Percentiles rank a stretch among this genome's conserved stretches.
phyloP scores from a whole-genome alignment of 2,113 vertebrate genomes.

The Gila orcuttii region DNA sequence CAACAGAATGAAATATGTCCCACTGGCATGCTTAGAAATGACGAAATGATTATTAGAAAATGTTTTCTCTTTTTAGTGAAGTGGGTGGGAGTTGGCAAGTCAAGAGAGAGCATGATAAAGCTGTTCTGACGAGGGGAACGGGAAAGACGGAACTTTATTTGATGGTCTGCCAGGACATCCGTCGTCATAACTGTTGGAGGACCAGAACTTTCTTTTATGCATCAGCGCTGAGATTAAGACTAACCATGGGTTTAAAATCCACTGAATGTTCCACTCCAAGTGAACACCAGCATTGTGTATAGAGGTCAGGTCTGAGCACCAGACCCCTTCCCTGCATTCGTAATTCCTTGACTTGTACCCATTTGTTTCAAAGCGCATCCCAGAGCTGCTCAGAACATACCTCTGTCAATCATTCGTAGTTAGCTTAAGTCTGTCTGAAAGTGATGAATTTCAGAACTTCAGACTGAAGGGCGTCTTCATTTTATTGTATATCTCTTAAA shows the following conservation, averaged over 20 bases:
- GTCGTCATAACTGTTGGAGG: not conserved
- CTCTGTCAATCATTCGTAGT: not conserved
- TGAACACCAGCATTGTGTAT: conserved; percentile 49
- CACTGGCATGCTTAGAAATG: not conserved
- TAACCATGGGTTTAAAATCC: conserved; percentile 48
- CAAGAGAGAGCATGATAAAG: conserved; percentile 80
- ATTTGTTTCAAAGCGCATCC: not conserved
- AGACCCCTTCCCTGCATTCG: not conserved
- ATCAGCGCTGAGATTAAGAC: conserved; percentile 29
- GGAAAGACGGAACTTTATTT: conserved; percentile 10
- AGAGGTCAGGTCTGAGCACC: not conserved
- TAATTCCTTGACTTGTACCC: not conserved
- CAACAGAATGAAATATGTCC: not conserved
- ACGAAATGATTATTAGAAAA: conserved; percentile 23
- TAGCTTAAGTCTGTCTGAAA: not conserved
- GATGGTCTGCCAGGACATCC: conserved; percentile 25
- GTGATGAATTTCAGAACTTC: not conserved
- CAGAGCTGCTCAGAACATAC: not conserved
- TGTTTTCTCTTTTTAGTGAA: conserved; percentile 73
- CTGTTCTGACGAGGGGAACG: conserved; percentile 66
- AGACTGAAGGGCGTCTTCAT: not conserved
- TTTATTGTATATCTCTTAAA: not conserved
- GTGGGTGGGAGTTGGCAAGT: conserved; percentile 82
- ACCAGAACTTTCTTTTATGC: conserved; percentile 51
- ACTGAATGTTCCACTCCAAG: conserved; percentile 42